Conservation (phyloP, 2,888 invertebrate genomes). For the Nipponacmea schrenckii region DNA sequence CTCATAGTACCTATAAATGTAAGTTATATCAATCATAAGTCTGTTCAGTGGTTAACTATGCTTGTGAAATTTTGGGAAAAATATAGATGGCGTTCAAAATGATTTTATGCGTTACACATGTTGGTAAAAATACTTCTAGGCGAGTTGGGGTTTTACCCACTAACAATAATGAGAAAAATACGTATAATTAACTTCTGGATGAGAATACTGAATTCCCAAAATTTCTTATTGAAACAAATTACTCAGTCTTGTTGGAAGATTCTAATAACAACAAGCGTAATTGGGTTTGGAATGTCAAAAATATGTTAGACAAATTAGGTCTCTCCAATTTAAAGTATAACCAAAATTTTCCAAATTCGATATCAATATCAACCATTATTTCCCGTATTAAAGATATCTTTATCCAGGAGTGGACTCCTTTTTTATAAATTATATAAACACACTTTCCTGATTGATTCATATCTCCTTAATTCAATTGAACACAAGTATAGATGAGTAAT, state of each 20-base stretch:
- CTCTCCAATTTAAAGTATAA: no score
- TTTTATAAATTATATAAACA: not conserved
- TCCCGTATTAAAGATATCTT: not conserved
- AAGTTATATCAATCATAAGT: no score
- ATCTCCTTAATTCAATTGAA: not conserved
- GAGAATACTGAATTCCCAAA: not conserved
- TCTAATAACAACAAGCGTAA: not conserved
- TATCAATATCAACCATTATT: not conserved
- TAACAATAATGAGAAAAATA: not conserved
- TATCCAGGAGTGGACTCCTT: not conserved
- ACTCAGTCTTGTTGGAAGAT: not conserved
- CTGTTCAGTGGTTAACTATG: no score
- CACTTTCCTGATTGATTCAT: not conserved
- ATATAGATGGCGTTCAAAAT: not conserved
- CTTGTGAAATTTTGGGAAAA: no score
- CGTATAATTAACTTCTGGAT: not conserved
- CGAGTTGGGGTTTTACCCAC: not conserved
- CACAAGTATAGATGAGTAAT: not conserved
- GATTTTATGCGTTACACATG: not conserved
- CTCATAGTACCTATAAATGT: no score
- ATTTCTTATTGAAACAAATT: not conserved
- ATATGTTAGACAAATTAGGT: no score
- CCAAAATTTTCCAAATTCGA: no score
- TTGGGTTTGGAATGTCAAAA: not conserved
- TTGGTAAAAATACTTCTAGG: not conserved